phyloP scores from a whole-genome alignment of 2,797 vertebrate species.

The Sparus aurata region DNA sequence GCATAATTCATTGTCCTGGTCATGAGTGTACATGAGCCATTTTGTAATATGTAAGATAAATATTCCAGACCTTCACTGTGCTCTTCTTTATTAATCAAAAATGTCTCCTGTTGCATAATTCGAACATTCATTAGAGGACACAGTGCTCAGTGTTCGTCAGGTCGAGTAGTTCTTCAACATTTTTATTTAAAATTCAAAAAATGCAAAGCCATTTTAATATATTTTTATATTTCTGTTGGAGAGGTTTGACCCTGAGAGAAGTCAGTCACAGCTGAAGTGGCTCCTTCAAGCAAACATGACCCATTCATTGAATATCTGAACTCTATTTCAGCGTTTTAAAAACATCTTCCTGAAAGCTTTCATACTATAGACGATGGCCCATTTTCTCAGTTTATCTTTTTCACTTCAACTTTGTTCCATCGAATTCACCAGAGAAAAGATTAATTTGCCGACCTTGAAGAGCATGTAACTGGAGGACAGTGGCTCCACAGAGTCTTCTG shows the following conservation, averaged over 20 bases:
- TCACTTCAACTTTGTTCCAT: no score
- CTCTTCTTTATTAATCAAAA: not conserved
- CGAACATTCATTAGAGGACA: not conserved
- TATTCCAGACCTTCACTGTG: not conserved
- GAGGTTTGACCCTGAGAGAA: not conserved
- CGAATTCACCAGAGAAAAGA: no score
- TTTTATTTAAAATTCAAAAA: not conserved
- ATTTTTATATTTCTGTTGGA: not conserved
- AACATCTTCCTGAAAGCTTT: not conserved
- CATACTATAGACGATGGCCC: not conserved
- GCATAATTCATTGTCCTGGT: no score
- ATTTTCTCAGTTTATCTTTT: not conserved
- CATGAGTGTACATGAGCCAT: no score
- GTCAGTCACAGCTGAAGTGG: not conserved
- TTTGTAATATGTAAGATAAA: not conserved
- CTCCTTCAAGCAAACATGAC: not conserved
- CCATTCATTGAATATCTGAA: not conserved
- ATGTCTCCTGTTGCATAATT: not conserved
- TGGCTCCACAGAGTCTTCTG: conserved; percentile 82
- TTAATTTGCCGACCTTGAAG: conserved; percentile 80
- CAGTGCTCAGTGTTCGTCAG: not conserved
- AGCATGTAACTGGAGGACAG: conserved; percentile 86
- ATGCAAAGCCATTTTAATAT: not conserved
- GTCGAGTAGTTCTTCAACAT: not conserved
- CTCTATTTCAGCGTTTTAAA: not conserved